These are phyloP conservation scores for Cliona cf. orientalis DNA, from an alignment of 37 sponge, comb jelly and placozoan species.

Conservation along the genomic window DNA sequence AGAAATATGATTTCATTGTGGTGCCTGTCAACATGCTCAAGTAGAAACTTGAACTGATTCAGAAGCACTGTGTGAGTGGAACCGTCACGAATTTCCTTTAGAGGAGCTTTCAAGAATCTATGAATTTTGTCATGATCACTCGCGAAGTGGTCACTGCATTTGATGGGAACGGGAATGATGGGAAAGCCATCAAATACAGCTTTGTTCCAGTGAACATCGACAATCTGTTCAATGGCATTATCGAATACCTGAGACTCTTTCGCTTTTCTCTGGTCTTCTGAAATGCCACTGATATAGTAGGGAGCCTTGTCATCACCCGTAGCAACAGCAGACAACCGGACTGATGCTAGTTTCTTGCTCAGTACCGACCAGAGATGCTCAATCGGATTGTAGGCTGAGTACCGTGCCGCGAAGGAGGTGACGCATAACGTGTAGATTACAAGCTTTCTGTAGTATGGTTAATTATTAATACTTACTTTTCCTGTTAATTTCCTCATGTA, in stretches of 20 bases:
- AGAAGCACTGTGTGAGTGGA: conserved; percentile 15
- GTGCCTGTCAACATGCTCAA: too few relatives aligned
- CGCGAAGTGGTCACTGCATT: conserved; percentile 18
- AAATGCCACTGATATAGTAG: conserved; percentile 19
- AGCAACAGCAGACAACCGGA: too few relatives aligned
- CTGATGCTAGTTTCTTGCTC: too few relatives aligned
- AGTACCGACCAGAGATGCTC: too few relatives aligned
- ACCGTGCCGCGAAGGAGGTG: too few relatives aligned
- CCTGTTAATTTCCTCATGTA: too few relatives aligned
- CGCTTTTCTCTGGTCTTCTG: conserved; percentile 15
- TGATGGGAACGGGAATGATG: conserved; percentile 1
- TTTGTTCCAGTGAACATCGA: conserved; percentile 19
- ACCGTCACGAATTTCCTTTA: conserved; percentile 15
- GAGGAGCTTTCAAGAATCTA: conserved; percentile 15
- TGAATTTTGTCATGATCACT: conserved; percentile 11
- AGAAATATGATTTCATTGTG: too few relatives aligned
- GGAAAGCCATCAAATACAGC: conserved; percentile 22
- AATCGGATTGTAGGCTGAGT: too few relatives aligned
- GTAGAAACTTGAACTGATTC: conserved; percentile 12
- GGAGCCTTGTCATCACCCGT: too few relatives aligned
- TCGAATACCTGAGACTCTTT: conserved; percentile 20
- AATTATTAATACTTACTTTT: too few relatives aligned
- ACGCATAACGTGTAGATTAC: too few relatives aligned
- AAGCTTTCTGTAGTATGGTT: too few relatives aligned
- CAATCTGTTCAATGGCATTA: conserved; percentile 20